phyloP scores from a whole-genome alignment of 2,888 invertebrate genomes.

The Allygus modestus region DNA sequence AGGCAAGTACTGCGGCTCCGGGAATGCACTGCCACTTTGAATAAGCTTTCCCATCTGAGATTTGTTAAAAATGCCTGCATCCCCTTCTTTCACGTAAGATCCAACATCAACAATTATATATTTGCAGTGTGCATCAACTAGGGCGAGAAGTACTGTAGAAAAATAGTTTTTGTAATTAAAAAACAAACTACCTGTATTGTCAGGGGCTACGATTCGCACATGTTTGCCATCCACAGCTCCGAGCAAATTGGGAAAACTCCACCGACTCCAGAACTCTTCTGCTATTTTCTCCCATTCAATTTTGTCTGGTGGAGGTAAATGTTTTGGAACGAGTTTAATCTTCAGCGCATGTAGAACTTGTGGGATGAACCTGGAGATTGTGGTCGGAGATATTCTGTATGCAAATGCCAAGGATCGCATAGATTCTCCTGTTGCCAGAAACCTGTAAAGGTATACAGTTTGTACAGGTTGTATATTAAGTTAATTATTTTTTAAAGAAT shows the following conservation, averaged over 20 bases:
- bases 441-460: no score
- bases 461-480: no score
- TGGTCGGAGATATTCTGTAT: no score
- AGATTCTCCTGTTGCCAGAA: no score
- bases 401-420: no score
- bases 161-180: background rate
- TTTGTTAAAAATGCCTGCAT: background rate
- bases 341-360: no score
- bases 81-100: background rate
- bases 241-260: background rate
- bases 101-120: slow-evolving; percentile 19
- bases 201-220: background rate
- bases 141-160: background rate
- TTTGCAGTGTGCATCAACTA: background rate
- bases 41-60: background rate
- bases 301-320: background rate
- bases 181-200: background rate
- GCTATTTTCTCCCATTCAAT: no score
- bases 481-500: no score
- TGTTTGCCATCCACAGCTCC: slow-evolving; percentile 21
- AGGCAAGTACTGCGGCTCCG: no score
- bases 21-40: background rate
- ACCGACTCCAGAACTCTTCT: slow-evolving; percentile 18
- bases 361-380: no score
- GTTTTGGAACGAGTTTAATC: no score